Evolutionary conservation across 2,113 vertebrate genomes (phyloP).

Genomic region (Cygnus buccinator): DNA sequence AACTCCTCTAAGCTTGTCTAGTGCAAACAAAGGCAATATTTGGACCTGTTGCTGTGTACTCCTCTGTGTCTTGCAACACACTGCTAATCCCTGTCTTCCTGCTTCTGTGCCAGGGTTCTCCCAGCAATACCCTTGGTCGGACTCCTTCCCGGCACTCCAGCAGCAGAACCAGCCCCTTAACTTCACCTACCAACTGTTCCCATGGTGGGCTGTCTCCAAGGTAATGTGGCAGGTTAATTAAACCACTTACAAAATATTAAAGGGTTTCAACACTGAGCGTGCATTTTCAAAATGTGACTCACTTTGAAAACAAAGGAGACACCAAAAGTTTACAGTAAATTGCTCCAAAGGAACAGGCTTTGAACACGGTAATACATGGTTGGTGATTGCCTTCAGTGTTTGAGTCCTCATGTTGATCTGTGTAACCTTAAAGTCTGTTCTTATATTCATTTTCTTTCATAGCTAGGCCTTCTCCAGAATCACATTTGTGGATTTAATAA

Average conservation of each 20-base stretch:
- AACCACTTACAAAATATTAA: slow-evolving; percentile 36
- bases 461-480: background rate
- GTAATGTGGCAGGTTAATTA: slow-evolving; percentile 77
- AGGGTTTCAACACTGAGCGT: slow-evolving; percentile 16
- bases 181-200: slow-evolving; percentile 97
- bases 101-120: slow-evolving; percentile 85
- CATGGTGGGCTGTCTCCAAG: slow-evolving; percentile 98
- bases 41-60: background rate
- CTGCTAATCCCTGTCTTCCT: slow-evolving; percentile 43
- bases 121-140: slow-evolving; percentile 94
- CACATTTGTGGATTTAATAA: background rate
- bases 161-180: slow-evolving; percentile 95
- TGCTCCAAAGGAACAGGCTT: background rate
- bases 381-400: slow-evolving; percentile 8
- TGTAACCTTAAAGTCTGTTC: background rate
- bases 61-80: background rate
- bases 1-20: background rate
- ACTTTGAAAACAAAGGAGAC: slow-evolving; percentile 26
- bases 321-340: background rate
- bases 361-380: background rate
- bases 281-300: slow-evolving; percentile 21
- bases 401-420: background rate
- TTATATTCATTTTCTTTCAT: background rate
- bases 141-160: slow-evolving; percentile 89
- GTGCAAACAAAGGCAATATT: background rate